Evolutionary conservation across 2,888 invertebrate genomes (phyloP), one percentile per base, ranked within the genome.

Genomic region (Barypeithes pellucidus): DNA sequence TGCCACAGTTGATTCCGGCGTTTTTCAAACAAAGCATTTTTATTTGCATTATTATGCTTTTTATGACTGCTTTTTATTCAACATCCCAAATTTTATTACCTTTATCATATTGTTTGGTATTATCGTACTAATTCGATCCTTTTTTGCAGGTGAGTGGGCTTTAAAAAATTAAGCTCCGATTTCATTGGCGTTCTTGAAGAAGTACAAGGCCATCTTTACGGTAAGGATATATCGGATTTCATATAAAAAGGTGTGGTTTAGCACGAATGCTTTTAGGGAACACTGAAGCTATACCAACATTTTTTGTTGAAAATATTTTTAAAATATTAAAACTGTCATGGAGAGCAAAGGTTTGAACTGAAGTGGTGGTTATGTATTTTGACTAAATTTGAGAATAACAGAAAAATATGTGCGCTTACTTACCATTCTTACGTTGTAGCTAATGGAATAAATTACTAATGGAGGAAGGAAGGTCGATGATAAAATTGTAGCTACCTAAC

Each of bases 81-180:
- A 14, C 50, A 22, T 50, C 14, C 39, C 39, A 33, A 18, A 63
- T 29, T 63, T 43, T 63, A 62, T 50, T 22, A 50, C 29, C 29
- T 8, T 8, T 22, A 18, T 16, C 54, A 36, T 33, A 57, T 57
- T 57, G 54, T 57, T 57, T 36, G 39, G 22, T 52, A 63, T 65
- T 39, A 52, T 33, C 18, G 16, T 22, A 2, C 16, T 65, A 65
- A 65, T 52, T 65, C n/a, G 16, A 9, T 65, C 36, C 36, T 50
- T 52, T 65, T 33, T 65, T 65, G n/a, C 65, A 65, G 65, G 65
- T 65, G 52, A 65, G 52, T 65, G 65, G 65, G 18, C 36, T 50
- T 18, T n/a, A 14, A 12, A 63, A 50, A 47, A 65, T 22, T 20
- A 65, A 33, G 33, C 47, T 65, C 65, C 9, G 2, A 50, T 65